Base-by-base conservation (phyloP, 1,140 invertebrate species). In the Proales similis region DNA sequence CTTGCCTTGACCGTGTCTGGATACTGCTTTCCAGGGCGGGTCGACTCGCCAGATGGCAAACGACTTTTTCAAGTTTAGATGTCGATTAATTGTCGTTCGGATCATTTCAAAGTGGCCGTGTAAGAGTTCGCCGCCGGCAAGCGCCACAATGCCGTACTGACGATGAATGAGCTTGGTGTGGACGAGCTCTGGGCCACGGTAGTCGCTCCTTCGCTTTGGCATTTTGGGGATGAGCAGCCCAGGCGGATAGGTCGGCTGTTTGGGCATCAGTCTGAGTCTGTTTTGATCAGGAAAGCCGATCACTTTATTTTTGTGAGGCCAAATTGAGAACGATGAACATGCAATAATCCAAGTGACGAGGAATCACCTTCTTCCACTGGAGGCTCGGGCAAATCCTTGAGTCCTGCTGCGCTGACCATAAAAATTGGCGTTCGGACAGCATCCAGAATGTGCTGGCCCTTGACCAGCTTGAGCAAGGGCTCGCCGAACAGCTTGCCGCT, bases 11-110 rank as follows among this genome's bases (percentile, higher is more conserved):
- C 87, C 85, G 79, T 92, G 92, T 72, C 86, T 90, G 0, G 90
- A 87, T 4, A 93, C 74, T 9, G 92, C 85, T 71, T 95, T 89
- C 92, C 93, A 98, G 0, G 92, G 91, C 0, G 88, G 74, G 72
- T 91, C 88, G 2, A 98, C 77, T 67, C 94, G 79, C 90, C 90
- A 99, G 26, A 91, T 79, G n/a, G 90, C 89, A 81, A 95, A 96
- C 82, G 33, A 49, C 32, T 43, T 69, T 86, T 88, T 66, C 80
- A 81, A 57, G 68, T 93, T 84, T 67, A 96, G 81, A 67, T 85
- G 84, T 45, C 84, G 78, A 42, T 83, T 81, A 26, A 91, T 78
- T 26, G 80, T 80, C 19, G 87, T 73, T 70, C 92, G 81, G 17
- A 90, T 81, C 82, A 90, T 85, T 78, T 96, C 90, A 75, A 90